Conservation (phyloP, 2,113 vertebrate genomes). For the Pteruthius melanotis region DNA sequence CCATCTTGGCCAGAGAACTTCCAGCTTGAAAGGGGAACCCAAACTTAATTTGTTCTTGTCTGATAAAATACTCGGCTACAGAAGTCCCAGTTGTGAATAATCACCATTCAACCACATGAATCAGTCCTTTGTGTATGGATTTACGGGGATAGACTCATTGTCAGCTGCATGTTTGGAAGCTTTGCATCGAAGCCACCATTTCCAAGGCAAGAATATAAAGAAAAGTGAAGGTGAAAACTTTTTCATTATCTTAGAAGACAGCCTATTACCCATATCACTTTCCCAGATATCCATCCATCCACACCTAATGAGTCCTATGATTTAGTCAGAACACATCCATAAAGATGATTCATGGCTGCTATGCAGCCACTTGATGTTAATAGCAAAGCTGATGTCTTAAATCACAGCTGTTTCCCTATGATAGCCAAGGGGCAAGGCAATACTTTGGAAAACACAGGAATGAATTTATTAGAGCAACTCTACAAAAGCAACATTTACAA, state of each 20-base stretch:
- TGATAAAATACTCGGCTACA: background rate
- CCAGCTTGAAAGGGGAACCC: background rate
- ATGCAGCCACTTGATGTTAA: slow-evolving; percentile 59
- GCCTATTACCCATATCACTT: slow-evolving; percentile 8
- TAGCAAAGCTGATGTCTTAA: slow-evolving; percentile 63
- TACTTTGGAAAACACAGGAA: slow-evolving; percentile 49
- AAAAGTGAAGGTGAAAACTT: slow-evolving; percentile 33
- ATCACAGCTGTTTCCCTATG: slow-evolving; percentile 65
- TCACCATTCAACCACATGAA: background rate
- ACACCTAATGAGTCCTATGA: slow-evolving; percentile 56
- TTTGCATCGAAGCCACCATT: background rate
- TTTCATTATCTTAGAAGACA: slow-evolving; percentile 31
- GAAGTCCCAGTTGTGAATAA: background rate
- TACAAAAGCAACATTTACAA: slow-evolving; percentile 25
- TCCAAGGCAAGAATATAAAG: background rate
- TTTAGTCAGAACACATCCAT: slow-evolving; percentile 58
- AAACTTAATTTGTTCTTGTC: background rate
- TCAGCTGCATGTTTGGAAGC: background rate
- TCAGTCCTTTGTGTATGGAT: background rate
- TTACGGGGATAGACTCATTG: background rate
- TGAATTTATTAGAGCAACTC: slow-evolving; percentile 39
- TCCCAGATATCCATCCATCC: slow-evolving; percentile 49
- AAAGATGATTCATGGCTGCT: slow-evolving; percentile 65
- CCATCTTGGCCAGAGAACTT: background rate
- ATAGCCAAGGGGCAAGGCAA: slow-evolving; percentile 62